Evolutionary conservation across 2,113 vertebrate genomes (phyloP).

Genomic region (Nibea coibor): DNA sequence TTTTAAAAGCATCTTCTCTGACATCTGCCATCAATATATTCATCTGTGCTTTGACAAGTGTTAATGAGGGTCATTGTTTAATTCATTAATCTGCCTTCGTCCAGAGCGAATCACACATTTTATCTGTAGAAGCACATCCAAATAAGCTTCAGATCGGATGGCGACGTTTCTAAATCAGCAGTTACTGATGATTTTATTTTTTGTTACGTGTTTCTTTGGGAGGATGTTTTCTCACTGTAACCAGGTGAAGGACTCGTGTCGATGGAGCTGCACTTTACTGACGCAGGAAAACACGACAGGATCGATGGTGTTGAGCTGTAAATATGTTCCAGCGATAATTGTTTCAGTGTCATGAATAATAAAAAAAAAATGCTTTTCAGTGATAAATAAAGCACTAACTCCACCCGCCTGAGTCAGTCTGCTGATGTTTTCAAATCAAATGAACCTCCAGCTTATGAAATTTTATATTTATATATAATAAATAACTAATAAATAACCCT

Average conservation of each 20-base stretch:
- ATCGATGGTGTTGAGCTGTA: slow-evolving; percentile 58
- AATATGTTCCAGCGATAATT: slow-evolving; percentile 64
- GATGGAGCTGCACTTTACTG: slow-evolving; percentile 70
- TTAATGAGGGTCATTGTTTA: neutral
- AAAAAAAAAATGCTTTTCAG: slow-evolving; percentile 63
- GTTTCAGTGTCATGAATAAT: slow-evolving; percentile 61
- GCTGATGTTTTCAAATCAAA: neutral
- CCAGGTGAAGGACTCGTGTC: slow-evolving; percentile 28
- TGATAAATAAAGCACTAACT: slow-evolving; percentile 77
- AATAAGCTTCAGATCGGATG: slow-evolving; percentile 5
- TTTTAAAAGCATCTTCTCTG: too few species aligned
- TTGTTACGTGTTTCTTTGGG: neutral
- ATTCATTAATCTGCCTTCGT: slow-evolving; percentile 18
- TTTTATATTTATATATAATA: too few species aligned
- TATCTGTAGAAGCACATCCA: neutral
- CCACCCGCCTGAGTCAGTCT: slow-evolving; percentile 27
- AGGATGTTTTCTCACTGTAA: slow-evolving; percentile 22
- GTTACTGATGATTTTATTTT: slow-evolving; percentile 26
- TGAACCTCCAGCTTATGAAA: neutral
- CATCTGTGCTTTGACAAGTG: neutral
- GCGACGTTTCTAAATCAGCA: neutral
- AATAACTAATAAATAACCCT: too few species aligned
- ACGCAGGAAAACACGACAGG: slow-evolving; percentile 20
- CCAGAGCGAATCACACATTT: slow-evolving; percentile 5
- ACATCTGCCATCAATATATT: too few species aligned